Conservation (phyloP, 2,888 invertebrate species). For the Xestia xanthographa region DNA sequence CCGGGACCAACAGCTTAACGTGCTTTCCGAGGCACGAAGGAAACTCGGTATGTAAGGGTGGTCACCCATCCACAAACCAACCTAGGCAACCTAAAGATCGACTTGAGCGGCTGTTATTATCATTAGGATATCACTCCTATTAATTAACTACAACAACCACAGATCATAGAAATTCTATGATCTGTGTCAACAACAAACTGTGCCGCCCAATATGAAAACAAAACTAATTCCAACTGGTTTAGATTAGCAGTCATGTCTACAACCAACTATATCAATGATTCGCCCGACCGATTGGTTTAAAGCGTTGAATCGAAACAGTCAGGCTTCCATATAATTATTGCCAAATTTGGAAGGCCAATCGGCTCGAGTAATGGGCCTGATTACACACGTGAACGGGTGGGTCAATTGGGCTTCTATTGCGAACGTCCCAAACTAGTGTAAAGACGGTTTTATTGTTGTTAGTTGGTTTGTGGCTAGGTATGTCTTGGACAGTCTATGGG, state of each 20-base stretch:
- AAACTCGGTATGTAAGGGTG: no score
- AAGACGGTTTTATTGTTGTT: conserved; percentile 27
- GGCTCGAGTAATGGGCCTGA: conserved; percentile 43
- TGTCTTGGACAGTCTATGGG: background rate
- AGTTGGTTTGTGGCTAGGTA: conserved; percentile 2
- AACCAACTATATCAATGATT: conserved; percentile 38
- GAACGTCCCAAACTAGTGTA: conserved; percentile 11
- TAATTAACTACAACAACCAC: background rate
- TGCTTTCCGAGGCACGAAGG: no score
- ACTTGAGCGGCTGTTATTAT: no score
- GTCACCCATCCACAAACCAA: no score
- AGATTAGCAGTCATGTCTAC: conserved; percentile 10
- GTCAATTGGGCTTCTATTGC: conserved; percentile 49
- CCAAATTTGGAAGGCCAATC: conserved; percentile 50
- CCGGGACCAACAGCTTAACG: no score
- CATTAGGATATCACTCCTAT: no score
- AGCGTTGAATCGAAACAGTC: conserved; percentile 28
- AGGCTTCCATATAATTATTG: conserved; percentile 55
- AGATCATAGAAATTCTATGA: no score
- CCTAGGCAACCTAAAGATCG: no score
- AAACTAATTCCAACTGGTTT: conserved; percentile 6
- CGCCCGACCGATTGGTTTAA: conserved; percentile 32
- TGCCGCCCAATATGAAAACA: conserved; percentile 11
- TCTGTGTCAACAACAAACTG: background rate
- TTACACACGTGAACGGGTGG: conserved; percentile 53